These are phyloP conservation scores for Hydrozoanthus gracilis DNA, from an alignment of 92 coral and sea anemone genomes.

Conservation along the genomic window DNA sequence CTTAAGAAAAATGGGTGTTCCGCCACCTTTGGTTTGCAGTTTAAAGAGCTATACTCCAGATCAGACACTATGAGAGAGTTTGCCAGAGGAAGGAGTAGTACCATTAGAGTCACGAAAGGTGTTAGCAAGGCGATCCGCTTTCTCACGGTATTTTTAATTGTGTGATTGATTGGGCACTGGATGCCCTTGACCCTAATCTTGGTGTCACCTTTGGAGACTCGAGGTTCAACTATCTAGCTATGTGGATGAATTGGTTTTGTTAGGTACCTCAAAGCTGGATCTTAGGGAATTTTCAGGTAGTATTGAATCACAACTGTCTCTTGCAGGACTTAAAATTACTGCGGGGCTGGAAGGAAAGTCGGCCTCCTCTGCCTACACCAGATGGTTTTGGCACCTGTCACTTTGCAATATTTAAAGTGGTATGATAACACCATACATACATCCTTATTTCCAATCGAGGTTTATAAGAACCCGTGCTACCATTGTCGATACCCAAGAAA, in stretches of 20 bases:
- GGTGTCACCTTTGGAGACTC: neutral
- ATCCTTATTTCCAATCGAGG: neutral
- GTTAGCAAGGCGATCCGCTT: no score
- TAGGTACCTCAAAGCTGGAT: neutral
- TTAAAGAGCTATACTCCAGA: no score
- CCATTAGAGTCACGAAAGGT: no score
- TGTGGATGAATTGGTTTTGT: conserved; percentile 27
- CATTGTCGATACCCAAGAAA: neutral
- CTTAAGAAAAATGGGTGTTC: no score
- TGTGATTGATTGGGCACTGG: no score
- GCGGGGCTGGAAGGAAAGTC: conserved; percentile 25
- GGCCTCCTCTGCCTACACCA: conserved; percentile 22
- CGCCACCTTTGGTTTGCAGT: no score
- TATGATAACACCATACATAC: neutral
- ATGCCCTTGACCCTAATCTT: neutral
- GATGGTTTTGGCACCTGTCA: neutral
- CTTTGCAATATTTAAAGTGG: neutral
- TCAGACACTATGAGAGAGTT: no score
- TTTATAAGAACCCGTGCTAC: neutral
- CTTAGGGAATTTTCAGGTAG: neutral
- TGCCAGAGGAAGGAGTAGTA: no score
- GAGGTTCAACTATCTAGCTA: conserved; percentile 14
- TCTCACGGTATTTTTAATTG: no score
- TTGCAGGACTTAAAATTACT: conserved; percentile 28
- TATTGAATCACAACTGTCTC: neutral